Base-by-base conservation (phyloP, 53 echinoderm and acorn worm genomes). In the Holothuria scabra region DNA sequence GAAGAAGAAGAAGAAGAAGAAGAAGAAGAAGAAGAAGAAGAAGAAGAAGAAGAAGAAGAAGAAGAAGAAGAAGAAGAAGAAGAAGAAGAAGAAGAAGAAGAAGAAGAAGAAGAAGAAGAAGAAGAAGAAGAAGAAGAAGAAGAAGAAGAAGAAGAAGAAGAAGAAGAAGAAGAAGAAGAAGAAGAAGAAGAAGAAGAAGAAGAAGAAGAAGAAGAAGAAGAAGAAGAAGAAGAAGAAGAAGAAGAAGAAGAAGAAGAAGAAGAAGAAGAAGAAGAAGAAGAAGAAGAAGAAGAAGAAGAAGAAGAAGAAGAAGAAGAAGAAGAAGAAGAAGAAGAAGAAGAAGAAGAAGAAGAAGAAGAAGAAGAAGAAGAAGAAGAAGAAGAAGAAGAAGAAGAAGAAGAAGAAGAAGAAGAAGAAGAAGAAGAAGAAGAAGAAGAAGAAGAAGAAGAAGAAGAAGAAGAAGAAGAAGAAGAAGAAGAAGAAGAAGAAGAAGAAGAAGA, bases 301-400 rank as follows among this genome's bases (percentile, higher is more conserved):
- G 75, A 74, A 74, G 75, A 74, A 74, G 75, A 74, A 74, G 75
- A 74, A 74, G 75, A 74, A 74, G 75, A 74, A 41, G 75, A 74
- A 74, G 75, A 74, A 74, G 75, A 74, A 74, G 75, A 74, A 41
- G 75, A 74, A 74, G 75, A 74, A 74, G 75, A 74, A 74, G 75
- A 35, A 74, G 75, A 74, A 74, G 75, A 74, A 74, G 75, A 74
- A 74, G 35, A 74, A 74, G 75, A 74, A 74, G 75, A 74, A 74
- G 75, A 74, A 74, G 75, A 74, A 74, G 75, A 74, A 74, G 38
- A 46, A 74, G 38, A 46, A 74, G 38, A 46, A 74, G 38, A 18
- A 74, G 38, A 74, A 37, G 75, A 74, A 37, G 75, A 74, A 74
- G 75, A 74, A 37, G 75, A 74, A 37, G 44, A 74, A 37, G 75